Evolutionary conservation across 2,888 invertebrate species (phyloP), one percentile per base, ranked within the genome.

Genomic region (Heterodera filipjevi): DNA sequence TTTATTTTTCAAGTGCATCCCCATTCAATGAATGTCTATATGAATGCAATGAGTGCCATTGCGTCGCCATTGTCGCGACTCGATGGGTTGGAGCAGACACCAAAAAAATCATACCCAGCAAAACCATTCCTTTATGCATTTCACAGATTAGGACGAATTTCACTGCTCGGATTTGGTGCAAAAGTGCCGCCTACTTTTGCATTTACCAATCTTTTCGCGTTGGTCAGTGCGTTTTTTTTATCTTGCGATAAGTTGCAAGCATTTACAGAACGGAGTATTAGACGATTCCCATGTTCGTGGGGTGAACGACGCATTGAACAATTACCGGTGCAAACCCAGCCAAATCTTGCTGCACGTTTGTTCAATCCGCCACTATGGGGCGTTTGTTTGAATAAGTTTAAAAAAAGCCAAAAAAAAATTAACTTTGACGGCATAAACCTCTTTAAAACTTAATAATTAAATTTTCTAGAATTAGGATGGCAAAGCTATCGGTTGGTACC

Each of bases 141-240:
- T 86, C 89, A 79, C 87, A 90, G 90, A 84, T 91, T 91, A 82
- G 92, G 92, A 83, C 81, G 90, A 81, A 90, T 91, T 81, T 91
- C 91, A n/a, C 91, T 90, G 6, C 89, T 92, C 68, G 92, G 92
- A 3, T 92, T 92, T 87, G 92, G 92, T 33, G 92, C 91, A 1
- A 89, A 91, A 82, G 84, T 92, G 72, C 81, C 82, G 71, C 82
- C 82, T 6, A 30, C 66, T 22, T 81, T 83, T 59, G 82, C 84
- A 53, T 72, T 83, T 27, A 83, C 83, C 46, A 81, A 84, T n/a
- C 82, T 82, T 30, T 91, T 90, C 82, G 87, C 87, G 68, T 82
- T 90, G 85, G 85, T 80, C 53, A 68, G 81, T 71, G 64, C 49
- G 10, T 73, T 64, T 79, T 2, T 14, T 32, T 44, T 32, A 79